Evolutionary conservation across 2,797 vertebrate species (phyloP).

Genomic region (Siniperca scherzeri): DNA sequence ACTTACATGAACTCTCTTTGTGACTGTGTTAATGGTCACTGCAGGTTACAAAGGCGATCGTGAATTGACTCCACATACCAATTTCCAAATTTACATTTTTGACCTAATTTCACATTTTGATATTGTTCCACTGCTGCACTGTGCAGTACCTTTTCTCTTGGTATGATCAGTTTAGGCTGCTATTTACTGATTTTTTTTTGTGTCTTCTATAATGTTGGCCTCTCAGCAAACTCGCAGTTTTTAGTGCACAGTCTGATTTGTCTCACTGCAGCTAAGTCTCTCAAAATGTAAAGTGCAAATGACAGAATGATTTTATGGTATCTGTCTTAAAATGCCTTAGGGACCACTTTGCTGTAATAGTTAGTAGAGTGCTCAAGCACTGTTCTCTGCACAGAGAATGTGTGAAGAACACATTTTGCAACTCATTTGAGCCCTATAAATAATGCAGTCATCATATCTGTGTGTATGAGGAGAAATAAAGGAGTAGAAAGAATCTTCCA

Average conservation of each 20-base stretch:
- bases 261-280: slow-evolving; percentile 30
- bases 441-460: slow-evolving; percentile 34
- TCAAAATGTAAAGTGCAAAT: slow-evolving; percentile 52
- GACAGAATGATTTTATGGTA: slow-evolving; percentile 61
- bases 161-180: slow-evolving; percentile 16
- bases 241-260: slow-evolving; percentile 24
- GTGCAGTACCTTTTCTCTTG: slow-evolving; percentile 2
- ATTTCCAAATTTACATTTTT: slow-evolving; percentile 13
- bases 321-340: slow-evolving; percentile 48
- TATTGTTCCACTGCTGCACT: slow-evolving; percentile 18
- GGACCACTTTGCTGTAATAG: slow-evolving; percentile 52
- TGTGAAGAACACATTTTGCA: slow-evolving; percentile 44
- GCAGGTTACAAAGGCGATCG: slow-evolving; percentile 26
- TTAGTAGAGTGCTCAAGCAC: slow-evolving; percentile 42
- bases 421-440: slow-evolving; percentile 40
- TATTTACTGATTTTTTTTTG: slow-evolving; percentile 25
- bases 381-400: slow-evolving; percentile 31
- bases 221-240: slow-evolving; percentile 16
- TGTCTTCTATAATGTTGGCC: slow-evolving; percentile 5
- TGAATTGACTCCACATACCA: background rate
- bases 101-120: slow-evolving; percentile 10
- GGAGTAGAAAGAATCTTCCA: slow-evolving; percentile 4
- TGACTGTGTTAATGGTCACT: slow-evolving; percentile 16
- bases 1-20: background rate
- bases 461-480: slow-evolving; percentile 17